These are phyloP conservation scores for Thumatha senex DNA, from an alignment of 2,888 invertebrate species.

Conservation along the genomic window DNA sequence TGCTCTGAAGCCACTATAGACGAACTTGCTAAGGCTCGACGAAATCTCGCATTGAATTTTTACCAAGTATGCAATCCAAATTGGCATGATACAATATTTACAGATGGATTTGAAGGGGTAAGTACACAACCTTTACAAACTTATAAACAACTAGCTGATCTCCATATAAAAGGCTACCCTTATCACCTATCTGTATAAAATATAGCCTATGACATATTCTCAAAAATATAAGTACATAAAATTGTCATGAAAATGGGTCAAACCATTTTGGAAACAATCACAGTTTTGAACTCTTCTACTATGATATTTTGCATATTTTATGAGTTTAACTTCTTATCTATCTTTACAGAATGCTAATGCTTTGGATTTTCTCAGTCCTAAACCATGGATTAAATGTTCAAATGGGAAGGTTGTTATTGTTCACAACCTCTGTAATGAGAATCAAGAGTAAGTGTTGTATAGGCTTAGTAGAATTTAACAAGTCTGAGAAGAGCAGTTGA, in stretches of 20 bases:
- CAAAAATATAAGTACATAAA: too few relatives aligned
- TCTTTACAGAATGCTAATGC: slow-evolving; percentile 51
- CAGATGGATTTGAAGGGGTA: slow-evolving; percentile 40
- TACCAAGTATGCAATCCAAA: slow-evolving; percentile 51
- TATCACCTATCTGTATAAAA: too few relatives aligned
- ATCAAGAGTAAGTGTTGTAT: slow-evolving; percentile 54
- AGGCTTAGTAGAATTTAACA: too few relatives aligned
- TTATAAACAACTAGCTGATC: too few relatives aligned
- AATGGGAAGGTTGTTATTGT: slow-evolving; percentile 61
- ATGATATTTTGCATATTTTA: background rate
- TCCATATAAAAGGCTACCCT: too few relatives aligned
- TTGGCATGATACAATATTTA: slow-evolving; percentile 44
- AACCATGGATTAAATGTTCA: slow-evolving; percentile 58
- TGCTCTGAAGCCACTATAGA: slow-evolving; percentile 52
- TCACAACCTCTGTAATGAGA: slow-evolving; percentile 46
- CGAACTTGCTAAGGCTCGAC: slow-evolving; percentile 53
- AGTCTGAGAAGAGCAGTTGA: too few relatives aligned
- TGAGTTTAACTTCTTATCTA: background rate
- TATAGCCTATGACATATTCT: too few relatives aligned
- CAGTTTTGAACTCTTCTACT: too few relatives aligned
- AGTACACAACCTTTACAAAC: background rate
- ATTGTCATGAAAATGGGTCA: too few relatives aligned
- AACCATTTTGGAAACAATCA: too few relatives aligned
- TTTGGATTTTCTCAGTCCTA: slow-evolving; percentile 44
- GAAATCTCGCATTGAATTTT: slow-evolving; percentile 49